A percentile compares a stretch with the other conserved stretches of the same genome.
Conservation (phyloP, 2,113 vertebrate genomes). For the Anguilla japonica region DNA sequence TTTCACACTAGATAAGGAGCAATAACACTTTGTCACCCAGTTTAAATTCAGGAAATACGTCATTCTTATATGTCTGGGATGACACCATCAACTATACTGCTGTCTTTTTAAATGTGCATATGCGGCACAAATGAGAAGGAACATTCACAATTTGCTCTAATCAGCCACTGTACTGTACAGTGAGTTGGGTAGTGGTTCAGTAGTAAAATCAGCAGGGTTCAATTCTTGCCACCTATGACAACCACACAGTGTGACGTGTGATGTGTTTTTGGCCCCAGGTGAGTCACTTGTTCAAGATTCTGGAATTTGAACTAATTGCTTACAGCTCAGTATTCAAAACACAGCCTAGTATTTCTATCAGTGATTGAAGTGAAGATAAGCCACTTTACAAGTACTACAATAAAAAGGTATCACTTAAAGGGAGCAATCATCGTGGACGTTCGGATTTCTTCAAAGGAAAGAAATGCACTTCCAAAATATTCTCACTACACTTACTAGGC, state of each 20-base stretch:
- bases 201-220: neutral
- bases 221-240: neutral
- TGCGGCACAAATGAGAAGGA: no score
- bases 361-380: constrained; percentile 8
- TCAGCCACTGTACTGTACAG: neutral
- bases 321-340: constrained; percentile 26
- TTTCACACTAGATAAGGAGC: neutral
- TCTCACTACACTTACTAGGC: neutral
- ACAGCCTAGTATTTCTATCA: neutral
- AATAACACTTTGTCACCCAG: neutral
- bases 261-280: neutral
- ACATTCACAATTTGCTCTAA: neutral
- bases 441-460: neutral
- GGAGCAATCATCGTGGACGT: neutral
- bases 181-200: neutral
- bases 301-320: constrained; percentile 30
- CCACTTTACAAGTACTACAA: constrained; percentile 1
- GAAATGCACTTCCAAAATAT: neutral
- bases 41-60: neutral
- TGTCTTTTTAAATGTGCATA: neutral
- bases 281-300: neutral
- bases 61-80: no score
- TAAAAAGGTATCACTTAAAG: neutral
- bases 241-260: constrained; percentile 1
- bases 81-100: neutral